Percentiles rank a stretch among this genome's conserved stretches.
Evolutionary conservation across 2,888 invertebrate genomes (phyloP).

Genomic region (Lycaena phlaeas): DNA sequence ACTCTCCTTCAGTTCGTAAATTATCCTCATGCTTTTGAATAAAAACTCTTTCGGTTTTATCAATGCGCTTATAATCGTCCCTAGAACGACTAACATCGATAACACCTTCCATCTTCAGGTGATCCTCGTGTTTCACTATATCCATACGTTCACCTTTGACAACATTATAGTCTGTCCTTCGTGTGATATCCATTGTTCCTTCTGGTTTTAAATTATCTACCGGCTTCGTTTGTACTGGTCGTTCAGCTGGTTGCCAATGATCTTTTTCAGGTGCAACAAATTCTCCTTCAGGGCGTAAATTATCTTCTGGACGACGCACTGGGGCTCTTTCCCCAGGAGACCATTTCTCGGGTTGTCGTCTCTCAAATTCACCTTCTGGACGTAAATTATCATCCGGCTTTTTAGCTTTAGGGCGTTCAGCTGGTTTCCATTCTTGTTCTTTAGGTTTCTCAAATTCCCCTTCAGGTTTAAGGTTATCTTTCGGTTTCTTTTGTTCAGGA

Average conservation of each 20-base stretch:
- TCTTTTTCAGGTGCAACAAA: constrained; percentile 56
- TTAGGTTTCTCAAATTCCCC: constrained; percentile 52
- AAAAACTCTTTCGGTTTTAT: constrained; percentile 65
- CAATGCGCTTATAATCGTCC: constrained; percentile 71
- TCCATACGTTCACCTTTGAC: constrained; percentile 75
- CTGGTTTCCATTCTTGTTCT: constrained; percentile 58
- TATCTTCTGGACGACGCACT: constrained; percentile 49
- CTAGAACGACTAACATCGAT: constrained; percentile 66
- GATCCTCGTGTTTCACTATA: constrained; percentile 76
- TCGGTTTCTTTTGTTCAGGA: constrained; percentile 38
- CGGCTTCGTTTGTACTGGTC: constrained; percentile 42
- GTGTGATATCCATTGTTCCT: constrained; percentile 62
- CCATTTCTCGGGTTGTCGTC: constrained; percentile 46
- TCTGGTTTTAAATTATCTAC: constrained; percentile 70
- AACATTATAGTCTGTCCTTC: constrained; percentile 55
- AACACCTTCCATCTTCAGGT: constrained; percentile 78
- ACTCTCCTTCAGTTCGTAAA: constrained; percentile 68
- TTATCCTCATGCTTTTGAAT: constrained; percentile 75
- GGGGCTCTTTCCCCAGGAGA: constrained; percentile 60
- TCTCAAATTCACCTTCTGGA: constrained; percentile 73
- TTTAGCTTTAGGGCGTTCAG: constrained; percentile 60
- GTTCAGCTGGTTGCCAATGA: constrained; percentile 32
- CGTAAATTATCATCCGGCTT: constrained; percentile 73
- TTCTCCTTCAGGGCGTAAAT: constrained; percentile 75
- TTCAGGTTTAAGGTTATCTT: constrained; percentile 66